Conservation (phyloP, 2,888 invertebrate species). For the Apamea monoglypha region DNA sequence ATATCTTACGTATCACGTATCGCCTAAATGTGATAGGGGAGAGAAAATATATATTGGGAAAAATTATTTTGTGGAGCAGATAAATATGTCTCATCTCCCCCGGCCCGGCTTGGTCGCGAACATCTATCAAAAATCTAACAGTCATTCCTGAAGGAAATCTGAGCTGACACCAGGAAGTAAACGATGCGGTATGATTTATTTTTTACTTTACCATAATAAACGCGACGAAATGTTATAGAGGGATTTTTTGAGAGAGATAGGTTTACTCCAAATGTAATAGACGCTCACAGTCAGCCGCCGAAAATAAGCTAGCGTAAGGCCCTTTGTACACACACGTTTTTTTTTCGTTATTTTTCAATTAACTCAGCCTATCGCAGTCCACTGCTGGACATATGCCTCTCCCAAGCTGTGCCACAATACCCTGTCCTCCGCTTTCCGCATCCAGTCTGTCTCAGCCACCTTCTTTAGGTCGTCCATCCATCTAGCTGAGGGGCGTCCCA, state of each 20-base stretch:
- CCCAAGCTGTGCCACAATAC: too few relatives aligned
- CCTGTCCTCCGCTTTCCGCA: too few relatives aligned
- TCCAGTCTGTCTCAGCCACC: too few relatives aligned
- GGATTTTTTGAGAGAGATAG: too few relatives aligned
- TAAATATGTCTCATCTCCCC: slow-evolving; percentile 77
- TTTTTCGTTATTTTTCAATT: too few relatives aligned
- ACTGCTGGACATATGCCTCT: too few relatives aligned
- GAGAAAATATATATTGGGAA: slow-evolving; percentile 75
- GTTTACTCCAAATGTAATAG: not conserved
- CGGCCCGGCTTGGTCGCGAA: slow-evolving; percentile 59
- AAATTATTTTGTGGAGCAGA: slow-evolving; percentile 80
- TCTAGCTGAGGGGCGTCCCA: too few relatives aligned
- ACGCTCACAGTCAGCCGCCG: too few relatives aligned
- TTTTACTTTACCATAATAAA: not conserved
- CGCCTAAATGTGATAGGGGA: slow-evolving; percentile 47
- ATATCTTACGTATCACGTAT: slow-evolving; percentile 71
- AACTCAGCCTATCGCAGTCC: too few relatives aligned
- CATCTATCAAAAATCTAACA: slow-evolving; percentile 82
- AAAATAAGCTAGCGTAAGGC: not conserved
- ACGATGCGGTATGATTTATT: slow-evolving; percentile 44
- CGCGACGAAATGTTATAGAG: too few relatives aligned
- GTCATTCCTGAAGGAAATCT: slow-evolving; percentile 74
- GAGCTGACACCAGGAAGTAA: slow-evolving; percentile 48
- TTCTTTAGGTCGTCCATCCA: too few relatives aligned
- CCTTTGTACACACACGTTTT: too few relatives aligned